Conservation (phyloP, 2,888 invertebrate genomes). For the Chymomyza caudatula region DNA sequence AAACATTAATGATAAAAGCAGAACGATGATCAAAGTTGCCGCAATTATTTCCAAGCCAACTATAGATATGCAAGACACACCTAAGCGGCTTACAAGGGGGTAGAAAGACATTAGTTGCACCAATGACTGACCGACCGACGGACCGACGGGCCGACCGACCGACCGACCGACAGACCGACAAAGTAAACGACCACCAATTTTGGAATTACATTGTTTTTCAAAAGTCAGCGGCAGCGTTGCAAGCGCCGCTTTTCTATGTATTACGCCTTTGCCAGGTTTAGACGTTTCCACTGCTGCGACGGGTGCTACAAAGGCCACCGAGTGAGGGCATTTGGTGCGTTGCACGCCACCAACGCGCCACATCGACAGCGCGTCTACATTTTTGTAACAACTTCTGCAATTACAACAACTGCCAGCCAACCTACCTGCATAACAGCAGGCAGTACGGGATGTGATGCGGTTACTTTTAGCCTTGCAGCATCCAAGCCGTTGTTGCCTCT, state of each 20-base stretch:
- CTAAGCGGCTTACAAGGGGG: not conserved
- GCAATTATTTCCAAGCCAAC: not conserved
- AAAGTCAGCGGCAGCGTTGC: not conserved
- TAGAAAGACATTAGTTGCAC: not conserved
- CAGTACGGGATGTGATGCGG: not conserved
- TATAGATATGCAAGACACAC: not conserved
- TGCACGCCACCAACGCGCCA: not conserved
- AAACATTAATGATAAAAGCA: not conserved
- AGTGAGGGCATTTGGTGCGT: not conserved
- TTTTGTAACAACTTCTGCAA: conserved; percentile 2
- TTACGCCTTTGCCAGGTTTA: not conserved
- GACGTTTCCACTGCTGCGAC: not conserved
- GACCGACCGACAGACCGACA: not conserved
- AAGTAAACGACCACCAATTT: not conserved
- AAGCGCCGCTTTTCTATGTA: not conserved
- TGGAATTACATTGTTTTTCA: not conserved
- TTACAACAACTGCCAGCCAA: conserved; percentile 1
- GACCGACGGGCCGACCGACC: not conserved
- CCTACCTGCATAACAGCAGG: not conserved
- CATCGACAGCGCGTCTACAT: not conserved
- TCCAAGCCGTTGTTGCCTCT: not conserved
- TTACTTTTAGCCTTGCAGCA: not conserved
- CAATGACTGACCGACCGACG: not conserved
- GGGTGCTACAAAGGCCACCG: not conserved
- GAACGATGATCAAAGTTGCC: not conserved